Conservation (phyloP, 1,140 invertebrate genomes). For the Heliconius himera region DNA sequence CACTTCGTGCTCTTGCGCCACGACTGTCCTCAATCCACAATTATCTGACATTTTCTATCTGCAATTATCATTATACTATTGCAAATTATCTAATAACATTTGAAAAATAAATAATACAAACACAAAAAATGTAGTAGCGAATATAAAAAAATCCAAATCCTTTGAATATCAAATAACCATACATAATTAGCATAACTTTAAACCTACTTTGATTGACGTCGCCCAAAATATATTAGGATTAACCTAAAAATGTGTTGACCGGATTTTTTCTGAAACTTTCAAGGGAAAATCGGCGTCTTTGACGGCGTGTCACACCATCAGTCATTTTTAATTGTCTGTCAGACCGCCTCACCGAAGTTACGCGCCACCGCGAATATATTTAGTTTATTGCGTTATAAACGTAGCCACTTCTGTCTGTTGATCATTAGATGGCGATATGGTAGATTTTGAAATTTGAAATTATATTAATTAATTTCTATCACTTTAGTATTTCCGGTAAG, state of each 20-base stretch:
- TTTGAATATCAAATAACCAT: neutral
- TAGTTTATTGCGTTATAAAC: conserved; percentile 72
- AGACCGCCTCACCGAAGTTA: conserved; percentile 57
- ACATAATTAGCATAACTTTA: neutral
- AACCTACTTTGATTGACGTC: conserved; percentile 39
- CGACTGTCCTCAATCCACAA: too few relatives aligned
- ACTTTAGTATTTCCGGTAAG: neutral
- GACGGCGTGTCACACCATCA: conserved; percentile 62
- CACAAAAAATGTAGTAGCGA: neutral
- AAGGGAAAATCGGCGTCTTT: conserved; percentile 48
- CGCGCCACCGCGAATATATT: conserved; percentile 69
- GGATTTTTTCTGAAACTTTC: conserved; percentile 59
- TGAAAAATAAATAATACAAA: neutral
- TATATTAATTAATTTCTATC: neutral
- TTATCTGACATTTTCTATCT: too few relatives aligned
- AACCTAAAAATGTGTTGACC: conserved; percentile 67
- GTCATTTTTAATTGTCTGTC: conserved; percentile 80
- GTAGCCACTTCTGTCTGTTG: conserved; percentile 53
- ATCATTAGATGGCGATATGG: conserved; percentile 49
- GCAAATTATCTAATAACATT: too few relatives aligned
- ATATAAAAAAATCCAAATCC: neutral
- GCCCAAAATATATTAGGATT: conserved; percentile 53
- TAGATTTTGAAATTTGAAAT: neutral
- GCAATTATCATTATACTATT: too few relatives aligned
- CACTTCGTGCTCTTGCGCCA: too few relatives aligned